Conservation (phyloP, 2,113 vertebrate species). For the Ciconia maguari region DNA sequence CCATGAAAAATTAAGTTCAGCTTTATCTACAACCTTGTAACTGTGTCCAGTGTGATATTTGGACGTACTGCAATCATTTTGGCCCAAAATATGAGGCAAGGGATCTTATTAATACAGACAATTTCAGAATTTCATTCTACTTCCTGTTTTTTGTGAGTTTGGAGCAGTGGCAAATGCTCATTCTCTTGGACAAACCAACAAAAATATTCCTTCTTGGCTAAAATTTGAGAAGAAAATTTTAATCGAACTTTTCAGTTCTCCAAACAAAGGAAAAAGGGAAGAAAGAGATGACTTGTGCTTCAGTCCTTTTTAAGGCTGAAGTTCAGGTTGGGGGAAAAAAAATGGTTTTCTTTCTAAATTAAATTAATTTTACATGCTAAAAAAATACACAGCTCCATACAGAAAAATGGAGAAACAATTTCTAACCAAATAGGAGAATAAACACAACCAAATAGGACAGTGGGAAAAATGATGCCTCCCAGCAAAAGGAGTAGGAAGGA, state of each 20-base stretch:
- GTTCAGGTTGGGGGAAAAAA: not conserved
- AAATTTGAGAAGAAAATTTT: not conserved
- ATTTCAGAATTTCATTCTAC: not conserved
- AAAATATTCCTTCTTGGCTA: not conserved
- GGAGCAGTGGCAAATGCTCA: not conserved
- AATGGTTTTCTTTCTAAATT: not conserved
- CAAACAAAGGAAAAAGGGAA: not conserved
- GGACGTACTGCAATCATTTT: not conserved
- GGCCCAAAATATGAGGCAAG: not conserved
- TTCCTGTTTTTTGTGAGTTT: not conserved
- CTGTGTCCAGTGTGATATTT: accelerated
- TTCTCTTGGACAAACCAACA: not conserved
- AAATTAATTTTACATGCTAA: not conserved
- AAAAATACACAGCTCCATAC: not conserved
- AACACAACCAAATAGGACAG: not conserved
- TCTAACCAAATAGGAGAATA: conserved; percentile 36
- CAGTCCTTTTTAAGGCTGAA: not conserved
- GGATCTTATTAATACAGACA: not conserved
- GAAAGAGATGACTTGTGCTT: not conserved
- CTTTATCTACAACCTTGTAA: not conserved
- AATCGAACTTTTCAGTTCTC: not conserved
- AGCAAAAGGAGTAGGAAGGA: conserved; percentile 30
- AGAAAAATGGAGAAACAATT: conserved; percentile 17
- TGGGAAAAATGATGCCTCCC: conserved; percentile 44
- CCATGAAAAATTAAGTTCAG: not conserved